A percentile compares a stretch with the other conserved stretches of the same genome.
Evolutionary conservation across 2,797 vertebrate genomes (phyloP).

Genomic region (Scolopax bukidnonensis): DNA sequence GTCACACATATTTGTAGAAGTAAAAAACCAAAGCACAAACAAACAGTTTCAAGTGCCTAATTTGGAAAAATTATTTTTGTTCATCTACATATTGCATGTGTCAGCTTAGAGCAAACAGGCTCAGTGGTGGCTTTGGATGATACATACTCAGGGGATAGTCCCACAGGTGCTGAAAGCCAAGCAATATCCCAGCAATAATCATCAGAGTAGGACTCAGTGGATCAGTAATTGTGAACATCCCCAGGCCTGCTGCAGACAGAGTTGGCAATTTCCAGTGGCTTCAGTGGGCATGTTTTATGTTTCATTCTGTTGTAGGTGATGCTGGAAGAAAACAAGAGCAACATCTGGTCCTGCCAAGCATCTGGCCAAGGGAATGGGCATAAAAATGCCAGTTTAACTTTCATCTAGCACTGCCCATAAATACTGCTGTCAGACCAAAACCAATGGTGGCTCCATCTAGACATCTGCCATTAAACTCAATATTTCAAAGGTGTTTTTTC

Average conservation of each 20-base stretch:
- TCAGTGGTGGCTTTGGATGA: not conserved
- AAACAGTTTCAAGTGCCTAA: not conserved
- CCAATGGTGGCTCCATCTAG: not conserved
- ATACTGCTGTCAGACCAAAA: slow-evolving; percentile 24
- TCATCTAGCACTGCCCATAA: slow-evolving; percentile 18
- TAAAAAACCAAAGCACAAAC: not conserved
- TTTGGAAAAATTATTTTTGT: not conserved
- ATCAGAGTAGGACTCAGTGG: not conserved
- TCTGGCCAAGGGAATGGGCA: not conserved
- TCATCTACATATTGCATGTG: not conserved
- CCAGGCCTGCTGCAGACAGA: not conserved
- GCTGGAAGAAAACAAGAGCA: slow-evolving; percentile 49
- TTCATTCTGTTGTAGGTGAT: slow-evolving; percentile 28
- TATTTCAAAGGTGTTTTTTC: slow-evolving; percentile 23
- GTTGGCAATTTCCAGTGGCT: not conserved
- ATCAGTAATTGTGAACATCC: not conserved
- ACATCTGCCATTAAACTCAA: not conserved
- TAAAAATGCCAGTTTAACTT: slow-evolving; percentile 52
- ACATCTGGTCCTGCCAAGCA: slow-evolving; percentile 43
- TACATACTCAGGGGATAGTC: not conserved
- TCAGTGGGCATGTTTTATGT: not conserved
- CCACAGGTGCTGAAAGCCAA: not conserved
- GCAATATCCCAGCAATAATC: not conserved
- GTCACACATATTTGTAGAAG: not conserved
- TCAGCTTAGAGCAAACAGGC: not conserved